Base-by-base conservation (phyloP, 2,797 vertebrate species). In the Paguma larvata region DNA sequence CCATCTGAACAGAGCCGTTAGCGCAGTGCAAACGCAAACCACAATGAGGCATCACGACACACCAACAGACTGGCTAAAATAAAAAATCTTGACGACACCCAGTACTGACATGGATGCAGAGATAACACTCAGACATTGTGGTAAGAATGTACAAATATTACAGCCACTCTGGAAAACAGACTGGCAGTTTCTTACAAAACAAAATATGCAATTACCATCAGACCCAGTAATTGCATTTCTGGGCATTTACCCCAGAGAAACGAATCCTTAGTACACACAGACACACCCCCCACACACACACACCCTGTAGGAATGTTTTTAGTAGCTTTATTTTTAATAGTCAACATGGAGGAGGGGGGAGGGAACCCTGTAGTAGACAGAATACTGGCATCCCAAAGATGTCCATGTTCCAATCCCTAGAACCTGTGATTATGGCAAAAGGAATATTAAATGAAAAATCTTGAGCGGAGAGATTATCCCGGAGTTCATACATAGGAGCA, bases 231-330 rank as follows among this genome's bases (percentile, higher is more conserved):
- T 67, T 94, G 85, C 70, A 59, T 48, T 91, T 23, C 72, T 84
- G 85, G 59, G 63, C 86, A 70, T 89, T 85, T 46, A 77, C 70
- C 87, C 87, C 84, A 78, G 56, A 93, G 83, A 85, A 88, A 85
- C 92, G 85, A 95, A 75, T 48, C 83, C 80, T 48, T 70, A n/a
- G 15, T 13, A 25, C 68, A 25, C 21, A 2, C 34, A 12, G 34
- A 21, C 67, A 19, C 78, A 56, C 65, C 23, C n/a, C 32, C 75
- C 46, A 65, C 56, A 27, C 25, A 85, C 34, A 82, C 82, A 30
- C 48, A 73, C 32, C 32, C 34, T 62, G 68, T 62, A 83, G 27
- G 46, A 91, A 89, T 34, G 46, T 59, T 89, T 53, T 48, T 21
- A 88, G 78, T 34, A 89, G 78, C 87, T 92, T 88, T 90, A 80